Evolutionary conservation across 1,140 invertebrate species (phyloP).

Genomic region (Portunus trituberculatus): DNA sequence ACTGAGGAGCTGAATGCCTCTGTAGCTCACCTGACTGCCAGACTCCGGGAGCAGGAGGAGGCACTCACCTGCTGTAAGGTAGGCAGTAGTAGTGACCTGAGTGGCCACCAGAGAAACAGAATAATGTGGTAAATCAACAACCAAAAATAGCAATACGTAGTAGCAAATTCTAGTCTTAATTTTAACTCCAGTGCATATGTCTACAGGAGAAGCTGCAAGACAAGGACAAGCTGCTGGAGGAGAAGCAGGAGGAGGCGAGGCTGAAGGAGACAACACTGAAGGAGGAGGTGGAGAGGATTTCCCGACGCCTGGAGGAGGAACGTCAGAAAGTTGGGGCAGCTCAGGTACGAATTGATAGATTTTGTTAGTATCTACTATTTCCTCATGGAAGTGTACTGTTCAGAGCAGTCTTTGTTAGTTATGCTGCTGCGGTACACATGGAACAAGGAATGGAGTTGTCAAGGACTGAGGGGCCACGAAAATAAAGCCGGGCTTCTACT

Average conservation of each 20-base stretch:
- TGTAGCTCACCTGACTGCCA: not conserved
- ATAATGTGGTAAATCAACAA: no score
- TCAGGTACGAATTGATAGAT: not conserved
- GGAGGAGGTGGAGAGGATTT: conserved; percentile 14
- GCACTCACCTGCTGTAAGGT: not conserved
- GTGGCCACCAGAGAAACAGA: no score
- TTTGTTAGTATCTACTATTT: no score
- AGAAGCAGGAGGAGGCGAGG: conserved; percentile 5
- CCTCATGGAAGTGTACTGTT: not conserved
- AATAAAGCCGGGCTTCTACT: no score
- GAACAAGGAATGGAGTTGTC: no score
- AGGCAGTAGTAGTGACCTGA: not conserved
- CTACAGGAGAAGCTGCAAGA: not conserved
- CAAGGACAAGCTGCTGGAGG: not conserved
- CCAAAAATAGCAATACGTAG: no score
- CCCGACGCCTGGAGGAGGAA: conserved; percentile 31
- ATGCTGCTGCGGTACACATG: no score
- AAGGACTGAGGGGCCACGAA: no score
- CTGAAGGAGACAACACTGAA: not conserved
- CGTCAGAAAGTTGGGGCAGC: not conserved
- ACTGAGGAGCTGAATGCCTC: not conserved
- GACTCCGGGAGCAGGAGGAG: not conserved
- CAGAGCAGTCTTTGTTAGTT: no score
- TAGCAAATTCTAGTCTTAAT: no score
- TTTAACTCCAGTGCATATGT: not conserved